Base-by-base conservation (phyloP, 2,113 vertebrate species). In the Gallinago paraguaiae region DNA sequence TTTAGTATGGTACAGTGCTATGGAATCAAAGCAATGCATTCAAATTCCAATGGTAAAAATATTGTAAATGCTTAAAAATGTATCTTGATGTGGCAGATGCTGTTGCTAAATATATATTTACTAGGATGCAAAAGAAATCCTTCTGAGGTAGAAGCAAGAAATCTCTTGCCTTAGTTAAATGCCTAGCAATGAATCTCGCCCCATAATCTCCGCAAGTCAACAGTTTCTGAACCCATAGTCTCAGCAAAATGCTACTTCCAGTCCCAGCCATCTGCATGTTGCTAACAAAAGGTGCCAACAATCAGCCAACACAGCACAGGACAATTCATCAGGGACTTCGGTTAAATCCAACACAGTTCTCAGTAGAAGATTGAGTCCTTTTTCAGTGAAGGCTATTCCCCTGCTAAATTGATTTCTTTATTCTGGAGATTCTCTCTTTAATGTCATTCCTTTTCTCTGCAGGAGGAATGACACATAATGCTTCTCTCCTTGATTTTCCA, bases 31-130 rank as follows among this genome's bases (percentile, higher is more conserved):
- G 74, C 31, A 93, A 41, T 84, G 79, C 75, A 76, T 91, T 97
- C 83, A 90, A 96, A 96, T 91, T 94, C 75, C 81, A 90, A 60
- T 68, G 56, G 74, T 53, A 86, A 96, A 97, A 72, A 89, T 81
- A 67, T 53, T 81, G 50, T 78, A 91, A 90, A 94, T 71, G 57
- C 80, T 80, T 91, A 94, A 91, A 87, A 87, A 91, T 76, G 10
- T 64, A 46, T 85, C 56, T 87, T 51, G 31, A 75, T 93, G 65
- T 45, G 54, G 53, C 78, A 95, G 82, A 85, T 86, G 74, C 39
- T 93, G 59, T 83, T 94, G 83, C 80, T 88, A 95, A 94, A 90
- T 82, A 85, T 72, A 25, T 85, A 79, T 88, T 91, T 91, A 91
- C 83, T 75, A 82, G 67, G 74, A 91, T 64, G 31, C 17, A 84